Conservation (phyloP, 2,797 vertebrate genomes). For the Coluber constrictor region DNA sequence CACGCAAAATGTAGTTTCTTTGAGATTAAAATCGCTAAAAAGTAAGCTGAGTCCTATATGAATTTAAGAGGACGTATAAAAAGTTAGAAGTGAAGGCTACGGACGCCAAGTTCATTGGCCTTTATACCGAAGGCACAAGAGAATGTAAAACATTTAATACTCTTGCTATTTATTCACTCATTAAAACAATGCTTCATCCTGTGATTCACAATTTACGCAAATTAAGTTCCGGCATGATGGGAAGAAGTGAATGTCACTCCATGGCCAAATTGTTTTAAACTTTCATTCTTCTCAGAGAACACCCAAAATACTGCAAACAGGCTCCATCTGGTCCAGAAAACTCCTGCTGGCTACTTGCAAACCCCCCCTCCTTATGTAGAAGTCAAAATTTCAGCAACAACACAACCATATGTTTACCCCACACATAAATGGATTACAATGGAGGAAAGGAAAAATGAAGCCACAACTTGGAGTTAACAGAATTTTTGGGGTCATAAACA, state of each 20-base stretch:
- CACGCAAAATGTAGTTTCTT: background rate
- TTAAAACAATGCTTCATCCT: background rate
- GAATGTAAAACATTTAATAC: background rate
- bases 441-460: background rate
- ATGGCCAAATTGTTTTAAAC: background rate
- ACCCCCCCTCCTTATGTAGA: background rate
- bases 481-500: background rate
- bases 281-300: background rate
- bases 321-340: background rate
- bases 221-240: background rate
- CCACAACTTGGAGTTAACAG: background rate
- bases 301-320: background rate
- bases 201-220: background rate
- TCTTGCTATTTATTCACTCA: background rate
- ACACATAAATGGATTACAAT: background rate
- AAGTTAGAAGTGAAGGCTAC: background rate
- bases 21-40: background rate
- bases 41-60: background rate
- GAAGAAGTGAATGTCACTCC: background rate
- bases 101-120: background rate
- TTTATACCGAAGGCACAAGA: accelerated
- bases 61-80: background rate
- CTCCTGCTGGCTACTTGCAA: too few species aligned
- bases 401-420: background rate
- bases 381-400: background rate